Evolutionary conservation across 2,113 vertebrate genomes (phyloP).

Genomic region (Tragelaphus imberbis): DNA sequence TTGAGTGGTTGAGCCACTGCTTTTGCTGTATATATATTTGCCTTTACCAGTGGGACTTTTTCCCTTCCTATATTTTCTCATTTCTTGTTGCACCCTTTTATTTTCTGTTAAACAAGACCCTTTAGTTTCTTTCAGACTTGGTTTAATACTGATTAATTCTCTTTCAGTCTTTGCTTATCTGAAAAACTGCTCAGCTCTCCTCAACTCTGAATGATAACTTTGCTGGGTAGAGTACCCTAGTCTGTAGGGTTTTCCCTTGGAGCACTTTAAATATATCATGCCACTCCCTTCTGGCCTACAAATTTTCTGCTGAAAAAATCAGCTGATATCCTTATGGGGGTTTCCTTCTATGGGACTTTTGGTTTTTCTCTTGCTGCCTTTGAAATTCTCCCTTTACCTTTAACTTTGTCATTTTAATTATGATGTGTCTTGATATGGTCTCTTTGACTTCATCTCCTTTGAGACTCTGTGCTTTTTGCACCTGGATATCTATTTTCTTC

Average conservation of each 20-base stretch:
- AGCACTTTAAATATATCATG: background rate
- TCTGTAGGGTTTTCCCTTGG: background rate
- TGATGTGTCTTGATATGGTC: background rate
- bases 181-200: background rate
- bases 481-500: background rate
- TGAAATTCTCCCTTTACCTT: background rate
- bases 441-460: background rate
- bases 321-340: background rate
- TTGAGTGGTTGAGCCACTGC: background rate
- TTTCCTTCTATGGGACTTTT: background rate
- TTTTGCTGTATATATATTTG: background rate
- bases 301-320: background rate
- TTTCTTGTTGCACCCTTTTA: background rate
- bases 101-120: background rate
- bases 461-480: background rate
- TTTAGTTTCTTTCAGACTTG: background rate
- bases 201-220: background rate
- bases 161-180: background rate
- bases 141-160: background rate
- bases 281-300: background rate
- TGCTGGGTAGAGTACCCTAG: background rate
- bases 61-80: background rate
- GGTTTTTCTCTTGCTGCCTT: background rate
- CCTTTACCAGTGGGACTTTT: background rate
- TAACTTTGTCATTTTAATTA: background rate